phyloP scores from a whole-genome alignment of 1,140 invertebrate genomes.

The Drosophila kohkoa region DNA sequence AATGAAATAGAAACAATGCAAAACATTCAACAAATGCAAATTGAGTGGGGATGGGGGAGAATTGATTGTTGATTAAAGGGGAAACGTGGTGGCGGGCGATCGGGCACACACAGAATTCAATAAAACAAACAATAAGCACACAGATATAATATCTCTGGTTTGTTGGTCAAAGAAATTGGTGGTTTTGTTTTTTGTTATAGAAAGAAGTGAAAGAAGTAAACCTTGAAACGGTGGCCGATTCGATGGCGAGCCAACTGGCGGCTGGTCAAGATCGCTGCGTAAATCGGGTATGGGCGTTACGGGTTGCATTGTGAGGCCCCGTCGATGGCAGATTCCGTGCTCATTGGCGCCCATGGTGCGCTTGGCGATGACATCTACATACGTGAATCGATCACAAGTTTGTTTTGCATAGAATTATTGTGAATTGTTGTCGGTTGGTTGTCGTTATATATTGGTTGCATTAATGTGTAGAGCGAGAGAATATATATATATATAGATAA shows the following conservation, averaged over 20 bases:
- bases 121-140: conserved; percentile 36
- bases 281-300: conserved; percentile 93
- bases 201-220: conserved; percentile 55
- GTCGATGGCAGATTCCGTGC: conserved; percentile 93
- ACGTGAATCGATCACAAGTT: conserved; percentile 41
- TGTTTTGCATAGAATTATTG: conserved; percentile 27
- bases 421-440: conserved; percentile 34
- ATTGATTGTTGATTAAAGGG: not conserved
- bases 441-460: conserved; percentile 31
- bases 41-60: conserved; percentile 3
- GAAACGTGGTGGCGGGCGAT: too few species aligned
- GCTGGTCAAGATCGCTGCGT: conserved; percentile 90
- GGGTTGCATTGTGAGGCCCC: conserved; percentile 91
- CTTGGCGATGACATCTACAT: conserved; percentile 78
- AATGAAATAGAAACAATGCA: conserved; percentile 48
- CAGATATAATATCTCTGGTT: conserved; percentile 28
- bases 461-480: conserved; percentile 37
- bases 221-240: conserved; percentile 85
- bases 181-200: conserved; percentile 24
- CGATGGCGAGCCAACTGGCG: conserved; percentile 85
- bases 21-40: conserved; percentile 73
- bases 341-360: conserved; percentile 88
- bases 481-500: conserved; percentile 20
- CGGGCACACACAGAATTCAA: conserved; percentile 30
- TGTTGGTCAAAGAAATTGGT: conserved; percentile 42